Evolutionary conservation across 2,797 vertebrate species (phyloP).

Genomic region (Orientallactaga sibirica): DNA sequence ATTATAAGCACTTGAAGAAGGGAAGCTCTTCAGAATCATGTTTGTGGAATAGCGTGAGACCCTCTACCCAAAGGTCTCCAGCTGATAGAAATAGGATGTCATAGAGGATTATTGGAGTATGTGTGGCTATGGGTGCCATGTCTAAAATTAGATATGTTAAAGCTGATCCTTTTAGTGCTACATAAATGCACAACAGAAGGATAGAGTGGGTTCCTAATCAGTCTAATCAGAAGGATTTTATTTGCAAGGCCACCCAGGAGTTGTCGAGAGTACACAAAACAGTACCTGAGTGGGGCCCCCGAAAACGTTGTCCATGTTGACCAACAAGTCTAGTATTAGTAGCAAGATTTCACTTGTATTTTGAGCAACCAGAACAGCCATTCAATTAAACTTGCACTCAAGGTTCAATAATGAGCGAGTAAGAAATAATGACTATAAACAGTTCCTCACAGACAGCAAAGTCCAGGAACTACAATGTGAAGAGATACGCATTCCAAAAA

Average conservation of each 20-base stretch:
- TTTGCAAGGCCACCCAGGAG: not conserved
- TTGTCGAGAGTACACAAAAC: not conserved
- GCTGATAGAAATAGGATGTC: not conserved
- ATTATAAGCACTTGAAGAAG: not conserved
- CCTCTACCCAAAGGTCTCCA: not conserved
- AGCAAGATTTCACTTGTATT: not conserved
- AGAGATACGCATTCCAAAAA: not conserved
- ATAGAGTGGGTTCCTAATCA: not conserved
- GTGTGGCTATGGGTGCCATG: too few relatives aligned
- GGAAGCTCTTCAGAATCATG: not conserved
- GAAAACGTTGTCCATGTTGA: not conserved
- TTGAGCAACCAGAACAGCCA: not conserved
- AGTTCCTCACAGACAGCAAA: not conserved
- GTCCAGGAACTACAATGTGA: not conserved
- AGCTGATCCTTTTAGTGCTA: not conserved
- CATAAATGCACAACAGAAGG: not conserved
- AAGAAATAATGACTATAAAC: not conserved
- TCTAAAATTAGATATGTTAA: not conserved
- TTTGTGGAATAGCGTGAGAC: not conserved
- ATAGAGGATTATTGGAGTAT: not conserved
- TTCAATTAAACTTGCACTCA: not conserved
- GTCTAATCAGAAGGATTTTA: not conserved
- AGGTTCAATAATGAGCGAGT: not conserved
- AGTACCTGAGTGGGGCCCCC: too few relatives aligned
- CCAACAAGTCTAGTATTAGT: not conserved